Percentiles rank a stretch among this genome's conserved stretches.
phyloP scores from a whole-genome alignment of 2,888 invertebrate species.

The Steinernema hermaphroditum region DNA sequence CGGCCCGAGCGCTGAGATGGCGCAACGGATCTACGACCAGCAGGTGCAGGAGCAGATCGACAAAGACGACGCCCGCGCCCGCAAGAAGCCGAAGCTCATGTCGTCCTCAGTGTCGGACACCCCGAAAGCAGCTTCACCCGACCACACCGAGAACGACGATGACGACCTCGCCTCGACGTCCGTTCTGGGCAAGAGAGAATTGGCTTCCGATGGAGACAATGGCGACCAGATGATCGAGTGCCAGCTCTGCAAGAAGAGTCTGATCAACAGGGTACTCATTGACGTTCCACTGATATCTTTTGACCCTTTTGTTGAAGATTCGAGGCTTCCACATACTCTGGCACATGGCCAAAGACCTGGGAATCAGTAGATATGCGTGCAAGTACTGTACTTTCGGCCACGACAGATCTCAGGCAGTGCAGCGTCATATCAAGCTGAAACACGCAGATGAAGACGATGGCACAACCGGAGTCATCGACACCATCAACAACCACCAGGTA shows the following conservation, averaged over 20 bases:
- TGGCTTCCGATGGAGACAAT: constrained; percentile 38
- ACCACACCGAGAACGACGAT: background rate
- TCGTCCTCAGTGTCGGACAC: background rate
- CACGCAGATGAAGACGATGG: constrained; percentile 55
- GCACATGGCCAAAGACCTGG: constrained; percentile 63
- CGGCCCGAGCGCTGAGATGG: constrained; percentile 59
- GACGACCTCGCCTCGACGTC: constrained; percentile 8
- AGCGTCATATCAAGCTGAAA: constrained; percentile 60
- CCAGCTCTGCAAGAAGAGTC: constrained; percentile 60
- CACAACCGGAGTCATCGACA: background rate
- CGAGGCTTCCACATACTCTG: constrained; percentile 65
- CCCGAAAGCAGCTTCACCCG: background rate
- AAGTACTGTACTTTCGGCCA: constrained; percentile 61
- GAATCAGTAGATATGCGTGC: constrained; percentile 64
- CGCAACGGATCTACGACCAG: constrained; percentile 20
- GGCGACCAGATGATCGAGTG: constrained; percentile 52
- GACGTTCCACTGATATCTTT: too few species aligned
- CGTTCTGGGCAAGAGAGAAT: background rate
- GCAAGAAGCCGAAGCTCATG: constrained; percentile 20
- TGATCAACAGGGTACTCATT: constrained; percentile 60
- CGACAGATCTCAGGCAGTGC: constrained; percentile 63
- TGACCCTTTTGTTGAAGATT: too few species aligned
- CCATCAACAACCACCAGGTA: background rate
- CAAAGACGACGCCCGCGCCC: constrained; percentile 3
- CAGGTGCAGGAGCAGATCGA: constrained; percentile 20